Base-by-base conservation (phyloP, 1,140 invertebrate genomes). In the Diachasma alloeum region DNA sequence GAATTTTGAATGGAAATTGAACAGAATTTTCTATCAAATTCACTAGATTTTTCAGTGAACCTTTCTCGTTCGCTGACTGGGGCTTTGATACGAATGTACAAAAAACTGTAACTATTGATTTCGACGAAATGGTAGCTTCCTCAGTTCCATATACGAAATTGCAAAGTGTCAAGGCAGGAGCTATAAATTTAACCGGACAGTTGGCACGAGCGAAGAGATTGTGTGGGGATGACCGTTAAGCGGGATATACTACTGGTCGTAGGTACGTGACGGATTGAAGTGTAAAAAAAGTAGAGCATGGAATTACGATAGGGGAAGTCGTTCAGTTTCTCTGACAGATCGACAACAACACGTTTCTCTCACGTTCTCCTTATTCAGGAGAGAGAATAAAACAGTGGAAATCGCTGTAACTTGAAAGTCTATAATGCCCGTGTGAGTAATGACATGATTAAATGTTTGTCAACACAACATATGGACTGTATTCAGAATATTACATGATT, bases 211-310 rank as follows among this genome's bases (percentile, higher is more conserved):
- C 76, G 70, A 73, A 70, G 36, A 68, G 66, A 39, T 68, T 68
- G 71, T 77, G 44, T 53, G 63, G 9, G 76, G 70, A 77, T 77
- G 71, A 74, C 63, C 70, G 59, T 73, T 77, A 77, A 77, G 76
- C 63, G 59, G 39, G 48, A 69, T 71, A 71, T 77, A 63, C 42
- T 77, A 68, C 67, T 68, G 66, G 72, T 77, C 56, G 76, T 63
- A 48, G 36, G 59, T 68, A 77, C 76, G 76, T 77, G 76, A 77
- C 76, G 70, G 67, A 73, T 77, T 73, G 59, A 73, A 77, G 71
- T 71, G 53, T 73, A 72, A 68, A 77, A 74, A 77, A 73, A 73
- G n/a, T 68, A 17, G 66, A 36, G 53, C 56, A 39, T 5, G n/a
- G 53, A 56, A 74, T 56, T 74, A 63, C 59, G 59, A 63, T 63